phyloP scores from a whole-genome alignment of 2,888 invertebrate species.

The Patella depressa region DNA sequence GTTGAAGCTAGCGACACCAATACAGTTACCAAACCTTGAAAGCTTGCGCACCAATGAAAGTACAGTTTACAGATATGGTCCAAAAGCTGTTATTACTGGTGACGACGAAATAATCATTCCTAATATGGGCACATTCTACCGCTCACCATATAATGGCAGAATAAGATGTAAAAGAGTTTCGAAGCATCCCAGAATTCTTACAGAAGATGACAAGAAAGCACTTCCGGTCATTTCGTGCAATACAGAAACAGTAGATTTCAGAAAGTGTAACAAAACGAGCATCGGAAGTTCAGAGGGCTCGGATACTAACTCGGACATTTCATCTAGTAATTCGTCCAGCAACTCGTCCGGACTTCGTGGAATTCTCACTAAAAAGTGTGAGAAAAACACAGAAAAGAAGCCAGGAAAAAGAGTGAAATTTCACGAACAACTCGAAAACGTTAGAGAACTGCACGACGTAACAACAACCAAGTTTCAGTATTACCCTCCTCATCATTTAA shows the following conservation, averaged over 20 bases:
- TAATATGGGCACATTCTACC: neutral
- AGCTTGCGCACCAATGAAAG: neutral
- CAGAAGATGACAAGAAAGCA: neutral
- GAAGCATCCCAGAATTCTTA: neutral
- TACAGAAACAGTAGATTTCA: neutral
- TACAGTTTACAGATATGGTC: neutral
- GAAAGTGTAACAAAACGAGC: neutral
- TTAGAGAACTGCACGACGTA: neutral
- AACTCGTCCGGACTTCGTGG: slow-evolving; percentile 15
- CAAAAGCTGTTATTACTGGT: neutral
- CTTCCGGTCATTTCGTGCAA: neutral
- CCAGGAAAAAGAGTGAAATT: slow-evolving; percentile 31
- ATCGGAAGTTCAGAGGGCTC: neutral
- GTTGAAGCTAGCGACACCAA: neutral
- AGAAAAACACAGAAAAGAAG: slow-evolving; percentile 14
- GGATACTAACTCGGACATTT: neutral
- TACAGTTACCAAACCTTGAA: neutral
- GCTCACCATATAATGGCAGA: slow-evolving; percentile 2
- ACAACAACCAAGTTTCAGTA: neutral
- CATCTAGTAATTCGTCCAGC: neutral
- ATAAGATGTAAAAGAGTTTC: neutral
- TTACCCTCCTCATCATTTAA: neutral
- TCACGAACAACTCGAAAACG: slow-evolving; percentile 25
- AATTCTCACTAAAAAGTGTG: slow-evolving; percentile 18
- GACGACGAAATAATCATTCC: neutral